phyloP scores from a whole-genome alignment of 2,888 invertebrate genomes.

The Ochropleura leucogaster region DNA sequence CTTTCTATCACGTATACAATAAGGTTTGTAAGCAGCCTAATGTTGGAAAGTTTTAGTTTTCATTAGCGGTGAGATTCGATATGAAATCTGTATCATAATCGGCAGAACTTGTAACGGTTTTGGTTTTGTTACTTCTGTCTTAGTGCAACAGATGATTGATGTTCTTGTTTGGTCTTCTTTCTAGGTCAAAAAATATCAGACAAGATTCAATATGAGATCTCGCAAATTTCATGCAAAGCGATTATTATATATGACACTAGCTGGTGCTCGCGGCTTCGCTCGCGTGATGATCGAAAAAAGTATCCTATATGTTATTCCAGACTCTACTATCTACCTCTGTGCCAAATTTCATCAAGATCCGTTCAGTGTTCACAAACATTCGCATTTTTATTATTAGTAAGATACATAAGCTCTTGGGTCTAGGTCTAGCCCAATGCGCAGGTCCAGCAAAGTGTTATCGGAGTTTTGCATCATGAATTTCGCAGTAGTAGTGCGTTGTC shows the following conservation, averaged over 20 bases:
- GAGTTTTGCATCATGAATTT: background rate
- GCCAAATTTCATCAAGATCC: too few species aligned
- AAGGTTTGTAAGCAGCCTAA: slow-evolving; percentile 58
- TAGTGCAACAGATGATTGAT: background rate
- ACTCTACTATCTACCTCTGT: too few species aligned
- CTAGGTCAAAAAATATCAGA: background rate
- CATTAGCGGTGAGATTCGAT: slow-evolving; percentile 49
- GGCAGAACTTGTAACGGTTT: slow-evolving; percentile 13
- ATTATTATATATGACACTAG: background rate
- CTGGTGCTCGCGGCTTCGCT: too few species aligned
- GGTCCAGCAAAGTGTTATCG: background rate
- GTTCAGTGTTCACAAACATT: too few species aligned
- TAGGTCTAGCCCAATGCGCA: background rate
- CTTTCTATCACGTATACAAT: slow-evolving; percentile 68
- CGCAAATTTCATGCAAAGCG: background rate
- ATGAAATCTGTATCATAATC: slow-evolving; percentile 45
- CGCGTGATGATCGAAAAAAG: too few species aligned
- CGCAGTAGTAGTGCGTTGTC: background rate
- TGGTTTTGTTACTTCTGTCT: background rate
- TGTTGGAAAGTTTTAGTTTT: slow-evolving; percentile 66
- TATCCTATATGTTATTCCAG: too few species aligned
- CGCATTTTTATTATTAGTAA: too few species aligned
- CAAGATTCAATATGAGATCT: background rate
- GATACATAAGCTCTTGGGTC: too few species aligned
- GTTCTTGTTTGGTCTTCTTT: slow-evolving; percentile 3